A percentile compares a stretch with the other conserved stretches of the same genome.
Conservation (phyloP, 2,888 invertebrate genomes). For the Agrotis clavis region DNA sequence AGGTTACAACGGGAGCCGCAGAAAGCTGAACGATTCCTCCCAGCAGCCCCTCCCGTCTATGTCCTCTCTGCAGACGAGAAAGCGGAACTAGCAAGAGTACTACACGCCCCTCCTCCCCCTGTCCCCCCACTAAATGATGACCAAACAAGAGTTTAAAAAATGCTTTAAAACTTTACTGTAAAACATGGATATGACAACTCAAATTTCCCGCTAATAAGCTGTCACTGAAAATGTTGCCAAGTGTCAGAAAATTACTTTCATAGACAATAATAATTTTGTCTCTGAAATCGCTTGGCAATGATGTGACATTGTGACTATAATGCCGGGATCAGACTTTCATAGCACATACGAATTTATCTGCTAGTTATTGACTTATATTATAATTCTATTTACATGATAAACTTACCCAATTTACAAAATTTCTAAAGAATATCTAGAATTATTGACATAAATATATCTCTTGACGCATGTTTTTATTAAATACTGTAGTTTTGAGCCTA, state of each 20-base stretch:
- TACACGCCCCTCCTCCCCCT: slow-evolving; percentile 83
- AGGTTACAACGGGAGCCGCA: slow-evolving; percentile 88
- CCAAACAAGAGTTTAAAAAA: slow-evolving; percentile 78
- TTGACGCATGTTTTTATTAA: slow-evolving; percentile 8
- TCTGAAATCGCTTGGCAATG: slow-evolving; percentile 32
- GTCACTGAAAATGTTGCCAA: slow-evolving; percentile 45
- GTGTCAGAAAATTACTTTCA: slow-evolving; percentile 28
- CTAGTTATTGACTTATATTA: slow-evolving; percentile 37
- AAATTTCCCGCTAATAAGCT: slow-evolving; percentile 55
- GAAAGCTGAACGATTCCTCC: slow-evolving; percentile 91
- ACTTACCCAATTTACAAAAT: slow-evolving; percentile 52
- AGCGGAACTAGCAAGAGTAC: slow-evolving; percentile 86
- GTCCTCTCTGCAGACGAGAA: slow-evolving; percentile 93
- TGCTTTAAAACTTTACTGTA: slow-evolving; percentile 53
- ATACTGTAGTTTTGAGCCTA: slow-evolving; percentile 21
- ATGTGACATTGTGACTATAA: slow-evolving; percentile 34
- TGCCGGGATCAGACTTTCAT: slow-evolving; percentile 46
- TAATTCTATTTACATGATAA: slow-evolving; percentile 46
- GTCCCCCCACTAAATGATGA: slow-evolving; percentile 76
- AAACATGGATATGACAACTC: slow-evolving; percentile 59
- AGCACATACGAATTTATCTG: slow-evolving; percentile 56
- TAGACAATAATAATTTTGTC: slow-evolving; percentile 9
- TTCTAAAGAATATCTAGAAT: slow-evolving; percentile 45
- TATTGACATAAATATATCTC: slow-evolving; percentile 31
- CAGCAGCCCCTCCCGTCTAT: slow-evolving; percentile 93